These are phyloP conservation scores for Epinotia ramella DNA, from an alignment of 2,888 invertebrate genomes.

Conservation along the genomic window DNA sequence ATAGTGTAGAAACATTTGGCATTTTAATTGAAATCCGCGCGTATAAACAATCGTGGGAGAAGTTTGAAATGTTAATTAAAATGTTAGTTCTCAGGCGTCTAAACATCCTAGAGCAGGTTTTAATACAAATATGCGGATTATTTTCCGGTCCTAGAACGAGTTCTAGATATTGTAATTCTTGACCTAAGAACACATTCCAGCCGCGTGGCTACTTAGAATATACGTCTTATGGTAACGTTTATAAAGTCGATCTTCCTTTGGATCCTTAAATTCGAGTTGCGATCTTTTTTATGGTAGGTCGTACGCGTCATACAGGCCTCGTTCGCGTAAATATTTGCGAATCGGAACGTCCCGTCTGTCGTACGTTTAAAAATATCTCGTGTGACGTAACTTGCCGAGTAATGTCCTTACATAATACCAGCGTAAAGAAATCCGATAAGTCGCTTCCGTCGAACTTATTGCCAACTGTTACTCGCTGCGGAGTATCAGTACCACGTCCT, in stretches of 20 bases:
- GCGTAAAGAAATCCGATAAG: neutral
- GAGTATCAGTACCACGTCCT: too few relatives aligned
- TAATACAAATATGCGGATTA: slow-evolving; percentile 16
- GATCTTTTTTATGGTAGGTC: neutral
- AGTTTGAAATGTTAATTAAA: neutral
- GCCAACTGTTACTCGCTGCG: too few relatives aligned
- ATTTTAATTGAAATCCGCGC: too few relatives aligned
- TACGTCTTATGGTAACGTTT: neutral
- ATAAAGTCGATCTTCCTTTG: neutral
- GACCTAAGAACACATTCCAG: slow-evolving; percentile 15
- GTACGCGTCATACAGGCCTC: neutral
- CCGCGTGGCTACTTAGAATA: neutral
- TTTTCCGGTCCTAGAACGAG: slow-evolving; percentile 9
- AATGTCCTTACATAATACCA: neutral
- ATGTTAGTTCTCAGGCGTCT: neutral
- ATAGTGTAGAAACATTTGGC: too few relatives aligned
- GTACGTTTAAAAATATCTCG: slow-evolving; percentile 18
- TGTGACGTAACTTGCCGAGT: neutral
- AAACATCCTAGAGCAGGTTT: slow-evolving; percentile 6
- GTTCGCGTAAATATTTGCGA: slow-evolving; percentile 25
- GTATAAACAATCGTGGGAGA: neutral
- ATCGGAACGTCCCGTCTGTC: slow-evolving; percentile 24
- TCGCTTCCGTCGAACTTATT: neutral
- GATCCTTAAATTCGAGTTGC: neutral
- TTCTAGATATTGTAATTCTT: slow-evolving; percentile 8